Evolutionary conservation across 2,797 vertebrate species (phyloP), one percentile per base, ranked within the genome.

Genomic region (Lerista edwardsae): DNA sequence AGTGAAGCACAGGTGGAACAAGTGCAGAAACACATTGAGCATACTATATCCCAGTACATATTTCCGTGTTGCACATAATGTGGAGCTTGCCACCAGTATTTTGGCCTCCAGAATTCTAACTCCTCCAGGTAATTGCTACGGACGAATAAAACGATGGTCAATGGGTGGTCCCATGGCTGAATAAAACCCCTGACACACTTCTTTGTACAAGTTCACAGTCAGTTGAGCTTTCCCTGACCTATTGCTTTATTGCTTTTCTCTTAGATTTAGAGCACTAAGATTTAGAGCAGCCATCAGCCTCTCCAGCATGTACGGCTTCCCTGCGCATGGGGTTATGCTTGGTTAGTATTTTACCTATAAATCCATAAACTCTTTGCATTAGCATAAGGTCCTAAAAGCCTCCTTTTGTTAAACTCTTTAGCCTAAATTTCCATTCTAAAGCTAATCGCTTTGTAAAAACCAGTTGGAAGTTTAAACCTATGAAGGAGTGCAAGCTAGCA

Each of bases 381-480:
- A 71, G 77, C 90, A 88, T 84, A 90, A 0, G 72, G 71, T 25
- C 74, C 0, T 0, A 8, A 87, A 71, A 91, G 91, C 39, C 59
- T 64, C 71, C 67, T 86, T 91, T 90, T 89, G 86, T 89, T 81
- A 71, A 59, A 67, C 71, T 67, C 83, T 85, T 86, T 86, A 79
- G 65, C 86, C 68, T 86, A 86, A 90, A 85, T 84, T 73, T 90
- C 88, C 78, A 90, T 85, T 91, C 71, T 47, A 34, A 75, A 72
- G 41, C 59, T 44, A 61, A 62, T 34, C 51, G 79, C 34, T 80
- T 59, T 80, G 82, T 84, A 44, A 82, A 78, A 57, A 64, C 61
- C 79, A 84, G 62, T 61, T 91, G 80, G 72, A 74, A 77, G 62
- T 62, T 14, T 0, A 0, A 25, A 77, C 78, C 59, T 75, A 84